Evolutionary conservation across 2,888 invertebrate genomes (phyloP).

Genomic region (Meandrusa payeni): DNA sequence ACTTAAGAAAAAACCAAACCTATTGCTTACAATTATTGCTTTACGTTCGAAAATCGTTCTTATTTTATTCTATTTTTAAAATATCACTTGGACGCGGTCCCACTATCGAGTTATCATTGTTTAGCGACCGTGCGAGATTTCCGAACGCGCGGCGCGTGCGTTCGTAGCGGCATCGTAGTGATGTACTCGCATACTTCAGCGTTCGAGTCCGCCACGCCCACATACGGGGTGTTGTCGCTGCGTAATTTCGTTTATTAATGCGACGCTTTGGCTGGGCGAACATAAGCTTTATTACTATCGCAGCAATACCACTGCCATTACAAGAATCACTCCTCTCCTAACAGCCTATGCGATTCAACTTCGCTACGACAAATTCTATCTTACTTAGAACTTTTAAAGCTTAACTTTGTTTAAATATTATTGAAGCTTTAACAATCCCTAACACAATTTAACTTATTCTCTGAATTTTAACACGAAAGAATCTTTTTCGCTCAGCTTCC

Average conservation of each 20-base stretch:
- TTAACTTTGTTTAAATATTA: neutral
- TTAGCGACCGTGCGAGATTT: conserved; percentile 25
- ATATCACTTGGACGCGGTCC: conserved; percentile 15
- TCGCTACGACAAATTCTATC: conserved; percentile 28
- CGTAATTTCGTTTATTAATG: conserved; percentile 68
- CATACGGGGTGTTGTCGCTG: conserved; percentile 71
- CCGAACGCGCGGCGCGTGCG: conserved; percentile 45
- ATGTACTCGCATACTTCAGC: conserved; percentile 44
- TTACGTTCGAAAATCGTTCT: conserved; percentile 1
- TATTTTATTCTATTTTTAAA: conserved; percentile 12
- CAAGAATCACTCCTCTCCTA: conserved; percentile 17
- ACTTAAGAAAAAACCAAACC: conserved; percentile 21
- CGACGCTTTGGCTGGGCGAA: conserved; percentile 50
- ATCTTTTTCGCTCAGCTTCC: conserved; percentile 8
- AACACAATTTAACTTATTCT: neutral
- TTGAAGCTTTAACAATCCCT: neutral
- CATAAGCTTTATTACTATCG: conserved; percentile 63
- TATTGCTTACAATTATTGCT: conserved; percentile 20
- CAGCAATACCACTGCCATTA: conserved; percentile 57
- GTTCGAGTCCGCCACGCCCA: conserved; percentile 59
- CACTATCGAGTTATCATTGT: conserved; percentile 14
- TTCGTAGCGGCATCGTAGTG: conserved; percentile 46
- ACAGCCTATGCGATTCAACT: conserved; percentile 1
- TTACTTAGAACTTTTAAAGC: conserved; percentile 9
- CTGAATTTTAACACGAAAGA: neutral